A percentile compares a stretch with the other conserved stretches of the same genome.
Conservation (phyloP, 2,113 vertebrate species). For the Protomyctophum bolini region DNA sequence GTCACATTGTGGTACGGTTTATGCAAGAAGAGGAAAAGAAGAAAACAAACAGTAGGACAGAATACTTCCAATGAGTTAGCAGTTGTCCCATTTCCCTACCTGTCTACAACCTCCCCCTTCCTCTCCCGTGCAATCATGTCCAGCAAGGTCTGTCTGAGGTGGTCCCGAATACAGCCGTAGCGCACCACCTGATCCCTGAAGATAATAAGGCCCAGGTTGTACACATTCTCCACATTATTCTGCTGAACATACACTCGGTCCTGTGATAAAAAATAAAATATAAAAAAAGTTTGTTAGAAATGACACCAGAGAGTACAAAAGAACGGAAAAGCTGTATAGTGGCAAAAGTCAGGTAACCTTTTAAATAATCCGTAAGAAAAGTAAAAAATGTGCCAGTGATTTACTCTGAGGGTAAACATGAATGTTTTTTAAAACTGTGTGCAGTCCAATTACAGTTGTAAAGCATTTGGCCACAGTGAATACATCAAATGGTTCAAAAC, state of each 20-base stretch:
- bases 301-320: not conserved
- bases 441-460: no score
- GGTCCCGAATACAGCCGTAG: constrained; percentile 93
- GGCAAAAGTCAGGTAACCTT: not conserved
- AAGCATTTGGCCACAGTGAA: no score
- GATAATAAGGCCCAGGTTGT: constrained; percentile 97
- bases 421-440: no score
- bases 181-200: constrained; percentile 97
- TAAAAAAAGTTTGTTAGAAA: not conserved
- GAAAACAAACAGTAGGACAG: no score
- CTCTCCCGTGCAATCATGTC: constrained; percentile 97
- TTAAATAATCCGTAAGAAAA: no score
- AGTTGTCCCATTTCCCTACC: constrained; percentile 70
- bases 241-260: constrained; percentile 94
- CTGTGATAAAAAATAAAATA: constrained; percentile 36
- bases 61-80: not conserved
- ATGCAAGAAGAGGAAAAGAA: no score
- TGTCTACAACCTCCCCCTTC: constrained; percentile 96
- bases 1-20: not conserved
- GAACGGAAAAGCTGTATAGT: not conserved
- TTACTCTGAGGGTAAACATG: no score
- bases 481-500: no score
- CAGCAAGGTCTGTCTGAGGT: constrained; percentile 91
- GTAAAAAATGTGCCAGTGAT: not conserved
- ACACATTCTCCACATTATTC: constrained; percentile 97